Evolutionary conservation across 2,797 vertebrate genomes (phyloP), one percentile per base, ranked within the genome.

Genomic region (Naso thynnoides): DNA sequence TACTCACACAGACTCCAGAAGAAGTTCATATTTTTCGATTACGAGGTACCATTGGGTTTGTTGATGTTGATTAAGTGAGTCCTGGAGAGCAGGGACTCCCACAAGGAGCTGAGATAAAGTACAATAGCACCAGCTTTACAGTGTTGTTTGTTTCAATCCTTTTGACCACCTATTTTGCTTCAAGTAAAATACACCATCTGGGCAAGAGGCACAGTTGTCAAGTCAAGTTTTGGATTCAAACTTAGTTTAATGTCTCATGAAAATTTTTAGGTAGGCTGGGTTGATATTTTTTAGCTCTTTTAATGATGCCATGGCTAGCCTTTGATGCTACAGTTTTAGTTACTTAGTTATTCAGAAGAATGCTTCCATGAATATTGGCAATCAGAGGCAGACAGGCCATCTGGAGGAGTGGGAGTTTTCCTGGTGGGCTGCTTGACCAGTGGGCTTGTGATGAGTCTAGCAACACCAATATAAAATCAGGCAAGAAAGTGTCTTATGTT

Each of bases 341-440:
- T 64, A 56, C 76, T 79, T 48, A 70, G 76, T 52, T 69, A 74
- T 78, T 84, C 56, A 59, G 42, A 76, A 81, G 65, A 75, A 82
- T 53, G n/a, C 82, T 78, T 64, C 18, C 58, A 71, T 36, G 54
- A 44, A 79, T 84, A 59, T 76, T 88, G 83, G 87, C 86, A 83
- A 57, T 50, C 65, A 63, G 31, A 79, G 60, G 72, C 75, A 85
- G 82, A 90, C 88, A 60, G 60, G 67, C 88, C 89, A 90, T 89
- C 88, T 92, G 88, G 89, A 87, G 47, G 76, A 79, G 83, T 87
- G 88, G 86, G 88, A 82, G 89, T 86, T 90, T 81, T 88, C 76
- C 85, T 85, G 15, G 66, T 84, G 86, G 78, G 64, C 56, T 3
- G 6, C 41, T 81, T 21, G 42, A 67, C 72, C 57, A 27, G 84